phyloP scores from a whole-genome alignment of 2,797 vertebrate genomes.

The Hipposideros larvatus region DNA sequence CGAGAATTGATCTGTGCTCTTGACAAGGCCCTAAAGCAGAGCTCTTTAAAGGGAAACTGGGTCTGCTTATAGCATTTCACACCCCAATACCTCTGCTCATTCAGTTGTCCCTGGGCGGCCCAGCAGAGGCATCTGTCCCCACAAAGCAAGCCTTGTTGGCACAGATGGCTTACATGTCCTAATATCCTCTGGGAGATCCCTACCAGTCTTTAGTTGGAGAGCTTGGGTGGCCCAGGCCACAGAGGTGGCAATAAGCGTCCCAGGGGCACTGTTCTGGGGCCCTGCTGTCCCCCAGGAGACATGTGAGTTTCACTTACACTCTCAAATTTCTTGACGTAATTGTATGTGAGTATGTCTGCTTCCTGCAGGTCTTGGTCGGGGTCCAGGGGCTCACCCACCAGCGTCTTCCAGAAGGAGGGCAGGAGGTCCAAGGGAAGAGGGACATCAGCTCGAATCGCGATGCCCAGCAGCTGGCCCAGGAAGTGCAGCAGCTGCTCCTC shows the following conservation, averaged over 20 bases:
- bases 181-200: neutral
- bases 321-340: slow-evolving; percentile 97
- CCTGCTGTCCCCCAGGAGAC: neutral
- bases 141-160: neutral
- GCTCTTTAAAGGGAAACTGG: neutral
- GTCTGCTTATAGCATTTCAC: neutral
- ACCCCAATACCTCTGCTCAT: neutral
- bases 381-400: slow-evolving; percentile 94
- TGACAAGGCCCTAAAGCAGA: neutral
- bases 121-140: neutral
- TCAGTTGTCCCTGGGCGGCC: neutral
- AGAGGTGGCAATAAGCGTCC: neutral
- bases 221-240: neutral
- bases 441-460: slow-evolving; percentile 96
- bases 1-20: neutral
- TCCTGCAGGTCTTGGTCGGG: slow-evolving; percentile 96
- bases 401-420: slow-evolving; percentile 97
- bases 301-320: slow-evolving; percentile 88
- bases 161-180: fast-evolving
- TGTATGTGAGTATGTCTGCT: slow-evolving; percentile 97
- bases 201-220: neutral
- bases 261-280: neutral
- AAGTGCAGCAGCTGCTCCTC: slow-evolving; percentile 98
- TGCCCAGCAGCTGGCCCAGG: slow-evolving; percentile 97
- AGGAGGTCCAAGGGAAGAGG: slow-evolving; percentile 97